Percentiles rank a stretch among this genome's conserved stretches.
Evolutionary conservation across 2,797 vertebrate species (phyloP).

Genomic region (Cossypha heuglini): DNA sequence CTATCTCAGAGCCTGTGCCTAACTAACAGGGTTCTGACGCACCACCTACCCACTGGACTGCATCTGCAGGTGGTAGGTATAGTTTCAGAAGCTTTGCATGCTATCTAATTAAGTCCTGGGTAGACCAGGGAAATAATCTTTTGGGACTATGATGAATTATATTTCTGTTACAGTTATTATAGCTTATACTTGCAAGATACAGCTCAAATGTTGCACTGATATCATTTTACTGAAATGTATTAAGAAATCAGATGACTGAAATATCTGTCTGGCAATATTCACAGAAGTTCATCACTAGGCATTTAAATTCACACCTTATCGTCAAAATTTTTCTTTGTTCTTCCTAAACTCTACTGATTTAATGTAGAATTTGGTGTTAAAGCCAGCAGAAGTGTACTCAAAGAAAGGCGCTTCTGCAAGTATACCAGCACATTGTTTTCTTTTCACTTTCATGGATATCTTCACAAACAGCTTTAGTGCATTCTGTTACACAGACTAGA

Average conservation of each 20-base stretch:
- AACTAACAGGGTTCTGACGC: background rate
- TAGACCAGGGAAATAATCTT: background rate
- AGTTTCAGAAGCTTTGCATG: background rate
- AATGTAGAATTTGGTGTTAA: background rate
- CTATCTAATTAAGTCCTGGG: background rate
- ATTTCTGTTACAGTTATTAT: background rate
- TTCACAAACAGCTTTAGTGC: background rate
- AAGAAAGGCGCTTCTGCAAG: background rate
- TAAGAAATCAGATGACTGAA: background rate
- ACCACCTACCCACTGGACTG: background rate
- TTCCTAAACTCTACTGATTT: background rate
- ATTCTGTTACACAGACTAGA: background rate
- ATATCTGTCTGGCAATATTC: background rate
- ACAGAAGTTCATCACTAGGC: background rate
- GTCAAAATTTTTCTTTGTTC: background rate
- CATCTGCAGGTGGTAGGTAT: background rate
- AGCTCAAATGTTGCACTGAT: background rate
- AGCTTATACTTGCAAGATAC: background rate
- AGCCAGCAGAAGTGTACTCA: background rate
- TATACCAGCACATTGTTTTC: background rate
- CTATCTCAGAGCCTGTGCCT: background rate
- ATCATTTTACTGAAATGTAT: background rate
- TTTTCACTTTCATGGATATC: background rate
- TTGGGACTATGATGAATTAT: background rate
- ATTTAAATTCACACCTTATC: background rate